A percentile compares a stretch with the other conserved stretches of the same genome.
Evolutionary conservation across 2,113 vertebrate genomes (phyloP).

Genomic region (Amphiprion ocellaris): DNA sequence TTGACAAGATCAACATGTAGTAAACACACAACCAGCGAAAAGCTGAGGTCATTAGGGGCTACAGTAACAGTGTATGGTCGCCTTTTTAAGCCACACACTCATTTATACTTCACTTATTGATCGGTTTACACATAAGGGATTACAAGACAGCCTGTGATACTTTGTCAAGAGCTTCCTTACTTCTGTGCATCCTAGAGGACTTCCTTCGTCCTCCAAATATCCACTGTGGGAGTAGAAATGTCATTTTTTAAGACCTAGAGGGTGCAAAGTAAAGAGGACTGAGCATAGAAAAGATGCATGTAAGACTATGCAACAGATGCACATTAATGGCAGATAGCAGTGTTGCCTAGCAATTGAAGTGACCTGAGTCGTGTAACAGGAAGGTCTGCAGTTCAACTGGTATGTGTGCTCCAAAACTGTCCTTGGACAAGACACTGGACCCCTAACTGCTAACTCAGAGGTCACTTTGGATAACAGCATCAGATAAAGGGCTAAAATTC

Average conservation of each 20-base stretch:
- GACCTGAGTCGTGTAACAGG: conserved; percentile 48
- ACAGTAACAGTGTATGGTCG: conserved; percentile 18
- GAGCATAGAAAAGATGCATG: conserved; percentile 18
- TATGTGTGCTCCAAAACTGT: conserved; percentile 40
- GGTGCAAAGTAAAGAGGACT: neutral
- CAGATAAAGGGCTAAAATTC: conserved; percentile 6
- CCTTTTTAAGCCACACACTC: conserved; percentile 51
- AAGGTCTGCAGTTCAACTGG: conserved; percentile 58
- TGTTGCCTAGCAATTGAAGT: conserved; percentile 75
- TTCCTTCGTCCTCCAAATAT: conserved; percentile 8
- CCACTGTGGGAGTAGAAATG: neutral
- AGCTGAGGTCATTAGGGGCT: conserved; percentile 57
- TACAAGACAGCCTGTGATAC: conserved; percentile 34
- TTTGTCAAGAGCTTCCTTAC: conserved; percentile 16
- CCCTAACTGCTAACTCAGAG: conserved; percentile 10
- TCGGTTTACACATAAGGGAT: conserved; percentile 49
- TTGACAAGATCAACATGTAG: conserved; percentile 55
- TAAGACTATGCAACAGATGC: conserved; percentile 54
- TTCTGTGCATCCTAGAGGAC: conserved; percentile 2
- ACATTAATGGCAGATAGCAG: conserved; percentile 54
- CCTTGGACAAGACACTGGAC: conserved; percentile 33
- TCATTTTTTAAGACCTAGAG: neutral
- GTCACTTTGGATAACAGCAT: conserved; percentile 20
- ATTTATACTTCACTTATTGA: conserved; percentile 59
- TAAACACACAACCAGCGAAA: conserved; percentile 62